Base-by-base conservation (phyloP, 1,140 invertebrate species). In the Drosophila repleta region DNA sequence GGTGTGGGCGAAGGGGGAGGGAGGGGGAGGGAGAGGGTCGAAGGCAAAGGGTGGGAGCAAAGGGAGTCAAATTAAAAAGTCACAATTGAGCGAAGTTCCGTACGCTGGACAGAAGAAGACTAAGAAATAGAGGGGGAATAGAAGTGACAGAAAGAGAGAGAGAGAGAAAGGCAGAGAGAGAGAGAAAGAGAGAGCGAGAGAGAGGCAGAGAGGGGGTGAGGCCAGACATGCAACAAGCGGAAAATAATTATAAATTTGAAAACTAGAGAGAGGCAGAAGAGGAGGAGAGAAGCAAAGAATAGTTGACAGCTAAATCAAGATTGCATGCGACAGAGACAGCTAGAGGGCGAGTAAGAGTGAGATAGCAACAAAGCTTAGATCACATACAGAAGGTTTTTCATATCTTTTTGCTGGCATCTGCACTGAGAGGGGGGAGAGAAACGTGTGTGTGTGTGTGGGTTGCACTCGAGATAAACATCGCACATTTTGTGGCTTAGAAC, bases 211-310 rank as follows among this genome's bases (percentile, higher is more conserved):
- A 41, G 29, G 37, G 15, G 35, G 15, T 21, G 26, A 48, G 13
- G 8, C 21, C 20, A 60, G 37, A 60, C 58, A 74, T 74, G 79
- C 79, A 83, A 83, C 79, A 82, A 82, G 65, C 80, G 80, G 80
- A 83, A 83, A 83, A 84, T 83, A 83, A 83, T 83, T 83, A 84
- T 83, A 83, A 72, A 79, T 83, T 75, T 75, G 63, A 83, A 83
- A 75, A 18, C 17, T 52, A 52, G 18, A 56, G 26, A 68, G 48
- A 21, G 52, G 17, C 53, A 55, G 2, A 56, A 37, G 20, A 13
- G n/a, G 17, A 35, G 4, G 29, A 45, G 17, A 29, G 6, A 7
- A 13, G 32, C 3, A 35, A 35, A 35, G 32, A 35, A 35, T 35
- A 35, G 32, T 35, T 35, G 32, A 35, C 32, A 41, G 39, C 39